Conservation (phyloP, 2,888 invertebrate species). For the Alcis repandata region DNA sequence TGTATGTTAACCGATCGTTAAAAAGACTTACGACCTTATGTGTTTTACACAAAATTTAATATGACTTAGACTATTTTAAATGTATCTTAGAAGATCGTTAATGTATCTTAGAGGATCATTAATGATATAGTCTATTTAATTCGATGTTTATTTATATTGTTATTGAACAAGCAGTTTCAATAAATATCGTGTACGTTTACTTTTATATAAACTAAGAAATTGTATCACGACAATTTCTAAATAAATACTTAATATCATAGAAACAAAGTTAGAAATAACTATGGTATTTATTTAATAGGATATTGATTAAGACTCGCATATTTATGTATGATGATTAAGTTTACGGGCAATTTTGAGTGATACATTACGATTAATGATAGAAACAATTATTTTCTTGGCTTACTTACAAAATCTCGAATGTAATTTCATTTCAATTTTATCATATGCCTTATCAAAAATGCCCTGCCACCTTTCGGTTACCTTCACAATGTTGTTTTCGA, state of each 20-base stretch:
- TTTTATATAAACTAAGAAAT: conserved; percentile 56
- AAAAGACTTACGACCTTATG: too few relatives aligned
- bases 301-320: conserved; percentile 20
- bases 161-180: conserved; percentile 13
- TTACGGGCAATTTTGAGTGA: conserved; percentile 22
- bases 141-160: not conserved
- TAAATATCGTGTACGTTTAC: conserved; percentile 42
- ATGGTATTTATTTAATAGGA: conserved; percentile 50
- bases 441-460: conserved; percentile 15
- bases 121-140: not conserved
- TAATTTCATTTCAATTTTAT: conserved; percentile 23
- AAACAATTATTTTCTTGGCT: conserved; percentile 7
- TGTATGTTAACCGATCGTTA: too few relatives aligned
- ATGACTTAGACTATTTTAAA: not conserved
- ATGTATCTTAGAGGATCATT: not conserved
- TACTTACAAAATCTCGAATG: conserved; percentile 14
- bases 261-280: conserved; percentile 71
- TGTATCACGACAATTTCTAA: conserved; percentile 55
- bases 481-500: conserved; percentile 16
- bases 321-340: conserved; percentile 13
- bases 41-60: too few relatives aligned
- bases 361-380: not conserved
- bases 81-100: not conserved
- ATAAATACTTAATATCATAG: conserved; percentile 83
- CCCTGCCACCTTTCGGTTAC: conserved; percentile 18